Percentiles rank a stretch among this genome's conserved stretches.
Conservation (phyloP, 2,888 invertebrate genomes). For the Strigamia crassipes region DNA sequence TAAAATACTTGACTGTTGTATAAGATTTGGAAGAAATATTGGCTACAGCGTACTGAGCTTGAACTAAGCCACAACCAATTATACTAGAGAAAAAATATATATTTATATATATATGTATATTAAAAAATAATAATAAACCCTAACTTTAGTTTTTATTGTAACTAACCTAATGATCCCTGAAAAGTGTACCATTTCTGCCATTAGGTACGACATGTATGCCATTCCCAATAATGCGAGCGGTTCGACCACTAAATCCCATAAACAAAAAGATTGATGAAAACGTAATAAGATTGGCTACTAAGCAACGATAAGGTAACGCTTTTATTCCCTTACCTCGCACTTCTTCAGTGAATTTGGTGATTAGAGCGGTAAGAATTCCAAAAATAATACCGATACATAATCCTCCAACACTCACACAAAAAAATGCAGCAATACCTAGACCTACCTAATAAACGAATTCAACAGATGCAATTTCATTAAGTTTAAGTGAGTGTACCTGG, state of each 20-base stretch:
- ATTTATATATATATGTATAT: not conserved
- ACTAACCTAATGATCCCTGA: constrained; percentile 64
- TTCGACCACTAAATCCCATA: constrained; percentile 61
- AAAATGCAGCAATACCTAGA: constrained; percentile 61
- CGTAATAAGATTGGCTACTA: not conserved
- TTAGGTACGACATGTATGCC: constrained; percentile 64
- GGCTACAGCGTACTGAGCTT: constrained; percentile 64
- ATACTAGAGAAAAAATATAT: constrained; percentile 56
- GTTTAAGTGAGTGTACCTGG: constrained; percentile 52
- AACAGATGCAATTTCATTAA: not conserved
- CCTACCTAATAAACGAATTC: constrained; percentile 30
- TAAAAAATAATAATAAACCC: not conserved
- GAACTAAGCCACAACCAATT: constrained; percentile 64
- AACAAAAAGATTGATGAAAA: not conserved
- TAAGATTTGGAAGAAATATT: constrained; percentile 64
- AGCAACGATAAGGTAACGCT: not conserved
- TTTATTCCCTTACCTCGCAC: constrained; percentile 54
- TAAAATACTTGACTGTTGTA: constrained; percentile 64
- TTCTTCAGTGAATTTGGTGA: constrained; percentile 56
- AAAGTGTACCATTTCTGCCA: constrained; percentile 65
- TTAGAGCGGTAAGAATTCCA: constrained; percentile 61
- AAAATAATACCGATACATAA: constrained; percentile 61
- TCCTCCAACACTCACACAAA: constrained; percentile 63
- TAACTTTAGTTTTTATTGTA: not conserved
- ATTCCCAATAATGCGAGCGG: constrained; percentile 63